These are phyloP conservation scores for Aricia artaxerxes DNA, from an alignment of 2,888 invertebrate species.

Conservation along the genomic window DNA sequence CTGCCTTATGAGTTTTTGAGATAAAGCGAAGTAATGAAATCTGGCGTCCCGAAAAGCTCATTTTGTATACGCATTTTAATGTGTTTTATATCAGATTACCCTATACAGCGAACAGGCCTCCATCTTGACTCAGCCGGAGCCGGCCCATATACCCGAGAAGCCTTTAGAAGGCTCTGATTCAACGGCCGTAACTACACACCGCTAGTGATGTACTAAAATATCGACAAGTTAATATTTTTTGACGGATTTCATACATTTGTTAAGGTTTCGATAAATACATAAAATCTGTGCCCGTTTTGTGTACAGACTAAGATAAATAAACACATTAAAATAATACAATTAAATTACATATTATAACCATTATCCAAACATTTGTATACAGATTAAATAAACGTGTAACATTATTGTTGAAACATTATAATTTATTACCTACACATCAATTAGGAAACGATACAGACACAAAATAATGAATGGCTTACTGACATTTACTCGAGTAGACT, in stretches of 20 bases:
- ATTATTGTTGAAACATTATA: background rate
- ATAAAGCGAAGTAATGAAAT: background rate
- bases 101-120: conserved; percentile 6
- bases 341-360: background rate
- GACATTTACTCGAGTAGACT: conserved; percentile 2
- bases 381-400: background rate
- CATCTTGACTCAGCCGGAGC: conserved; percentile 31
- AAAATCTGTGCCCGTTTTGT: too few species aligned
- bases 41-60: background rate
- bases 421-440: background rate
- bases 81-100: conserved; percentile 19
- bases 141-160: conserved; percentile 53
- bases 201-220: conserved; percentile 50
- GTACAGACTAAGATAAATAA: too few species aligned
- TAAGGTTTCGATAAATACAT: too few species aligned
- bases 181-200: conserved; percentile 68
- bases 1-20: background rate
- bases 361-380: background rate
- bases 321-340: too few species aligned
- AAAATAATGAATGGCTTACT: conserved; percentile 5
- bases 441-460: background rate
- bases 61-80: background rate
- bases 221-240: conserved; percentile 45
- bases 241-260: too few species aligned
- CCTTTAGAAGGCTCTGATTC: conserved; percentile 65